Conservation (phyloP, 2,797 vertebrate species). For the Gallinago solitaria region DNA sequence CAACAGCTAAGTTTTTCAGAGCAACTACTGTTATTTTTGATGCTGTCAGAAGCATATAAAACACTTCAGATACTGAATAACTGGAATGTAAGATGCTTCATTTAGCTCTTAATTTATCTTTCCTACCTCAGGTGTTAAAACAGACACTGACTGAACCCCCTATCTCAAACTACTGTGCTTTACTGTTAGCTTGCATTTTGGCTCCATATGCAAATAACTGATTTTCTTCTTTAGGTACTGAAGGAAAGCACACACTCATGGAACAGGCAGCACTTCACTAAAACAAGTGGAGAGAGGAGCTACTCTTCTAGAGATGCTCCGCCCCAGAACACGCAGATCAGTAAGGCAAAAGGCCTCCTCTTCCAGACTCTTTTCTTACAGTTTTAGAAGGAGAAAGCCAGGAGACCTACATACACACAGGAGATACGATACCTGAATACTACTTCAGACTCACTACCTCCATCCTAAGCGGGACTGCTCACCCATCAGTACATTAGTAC, state of each 20-base stretch:
- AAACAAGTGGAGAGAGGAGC: not conserved
- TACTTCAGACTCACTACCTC: not conserved
- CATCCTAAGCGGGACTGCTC: not conserved
- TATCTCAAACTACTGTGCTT: not conserved
- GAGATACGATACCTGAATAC: not conserved
- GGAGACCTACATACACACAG: not conserved
- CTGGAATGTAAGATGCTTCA: not conserved
- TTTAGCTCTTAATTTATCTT: not conserved
- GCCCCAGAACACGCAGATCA: not conserved
- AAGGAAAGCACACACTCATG: not conserved
- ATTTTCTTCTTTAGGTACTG: not conserved
- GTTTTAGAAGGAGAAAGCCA: not conserved
- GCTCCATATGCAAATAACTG: rapidly evolving
- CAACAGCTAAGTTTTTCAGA: not conserved
- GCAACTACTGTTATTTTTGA: not conserved
- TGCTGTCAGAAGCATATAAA: not conserved
- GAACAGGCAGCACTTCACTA: not conserved
- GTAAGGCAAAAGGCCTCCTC: not conserved
- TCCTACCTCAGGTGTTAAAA: not conserved
- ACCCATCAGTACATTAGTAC: not conserved
- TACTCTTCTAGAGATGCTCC: not conserved
- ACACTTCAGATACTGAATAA: not conserved
- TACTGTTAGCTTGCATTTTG: not conserved
- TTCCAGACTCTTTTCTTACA: not conserved
- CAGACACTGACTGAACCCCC: not conserved